Base-by-base conservation (phyloP, 2,888 invertebrate species). In the Isotomurus palustris region DNA sequence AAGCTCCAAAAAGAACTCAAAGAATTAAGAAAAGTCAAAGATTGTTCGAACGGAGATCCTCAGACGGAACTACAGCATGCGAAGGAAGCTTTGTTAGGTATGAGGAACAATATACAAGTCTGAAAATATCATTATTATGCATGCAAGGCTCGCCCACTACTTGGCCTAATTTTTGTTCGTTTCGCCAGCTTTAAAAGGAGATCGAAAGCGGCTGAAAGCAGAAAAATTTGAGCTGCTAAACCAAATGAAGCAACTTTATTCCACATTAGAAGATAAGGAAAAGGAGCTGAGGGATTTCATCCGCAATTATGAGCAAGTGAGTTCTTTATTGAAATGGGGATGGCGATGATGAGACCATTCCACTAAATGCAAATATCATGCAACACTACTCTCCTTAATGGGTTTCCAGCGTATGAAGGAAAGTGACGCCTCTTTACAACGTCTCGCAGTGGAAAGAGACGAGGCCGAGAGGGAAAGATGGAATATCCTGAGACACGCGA, bases 171-270 rank as follows among this genome's bases (percentile, higher is more conserved):
- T n/a, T n/a, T 40, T 40, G 32, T 3, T 54, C 12, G n/a, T 43
- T 43, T 40, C 45, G 8, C 19, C 2, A 78, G 90, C 87, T 54
- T 78, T 94, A 73, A 91, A 92, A 76, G 85, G 88, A 60, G 94
- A 95, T 76, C 82, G 92, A 62, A 91, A 92, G 76, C 83, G 91
- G 66, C 80, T 94, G 74, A 91, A 92, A 78, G 88, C 90, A 14
- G 94, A 95, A 78, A 93, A 93, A 78, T 88, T 88, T 74, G 94
- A 94, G 77, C 81, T 95, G 66, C 79, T 94, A 70, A 88, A 87
- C 74, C 93, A 94, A 79, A 93, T 94, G 85, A 92, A 92, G 76
- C 92, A 94, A 74, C 82, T 95, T 59, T 95, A 94, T 76, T 85
- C 87, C 55, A 92, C 93, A 8, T 80, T 95, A 61, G 94, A 94